These are phyloP conservation scores for Corythaeola cristata DNA, from an alignment of 2,113 vertebrate genomes.

Conservation along the genomic window DNA sequence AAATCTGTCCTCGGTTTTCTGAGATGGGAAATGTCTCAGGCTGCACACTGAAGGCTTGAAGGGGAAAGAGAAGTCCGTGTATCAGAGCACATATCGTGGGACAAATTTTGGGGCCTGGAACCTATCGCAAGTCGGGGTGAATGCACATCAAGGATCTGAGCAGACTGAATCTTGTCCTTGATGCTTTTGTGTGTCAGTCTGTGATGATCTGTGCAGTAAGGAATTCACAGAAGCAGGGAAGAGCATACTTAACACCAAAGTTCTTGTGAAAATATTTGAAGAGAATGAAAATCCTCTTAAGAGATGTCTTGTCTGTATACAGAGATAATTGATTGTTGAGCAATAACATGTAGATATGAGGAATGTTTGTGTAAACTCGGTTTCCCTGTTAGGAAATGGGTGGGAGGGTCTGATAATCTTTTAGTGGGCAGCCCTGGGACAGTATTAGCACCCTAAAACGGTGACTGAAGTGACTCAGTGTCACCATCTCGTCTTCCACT, in stretches of 20 bases:
- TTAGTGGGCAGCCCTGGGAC: not conserved
- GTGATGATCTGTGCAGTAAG: not conserved
- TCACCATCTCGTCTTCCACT: not conserved
- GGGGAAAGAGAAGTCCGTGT: not conserved
- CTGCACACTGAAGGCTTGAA: not conserved
- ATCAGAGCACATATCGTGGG: not conserved
- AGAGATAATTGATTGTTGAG: not conserved
- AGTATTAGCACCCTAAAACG: not conserved
- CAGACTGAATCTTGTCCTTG: not conserved
- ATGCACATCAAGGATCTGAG: accelerated
- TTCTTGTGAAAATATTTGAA: not conserved
- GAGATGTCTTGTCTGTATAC: not conserved
- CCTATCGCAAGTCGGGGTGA: not conserved
- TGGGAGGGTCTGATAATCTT: not conserved
- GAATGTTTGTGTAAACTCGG: not conserved
- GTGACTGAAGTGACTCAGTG: not conserved
- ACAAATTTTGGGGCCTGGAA: not conserved
- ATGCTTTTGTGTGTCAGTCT: not conserved
- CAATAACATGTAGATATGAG: accelerated
- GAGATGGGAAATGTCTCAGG: not conserved
- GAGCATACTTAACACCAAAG: accelerated
- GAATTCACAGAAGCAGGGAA: not conserved
- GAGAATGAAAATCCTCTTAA: not conserved
- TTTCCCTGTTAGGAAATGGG: not conserved
- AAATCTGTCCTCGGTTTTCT: not conserved